Conservation (phyloP, 2,888 invertebrate species). For the Ichneumoninae sp. region DNA sequence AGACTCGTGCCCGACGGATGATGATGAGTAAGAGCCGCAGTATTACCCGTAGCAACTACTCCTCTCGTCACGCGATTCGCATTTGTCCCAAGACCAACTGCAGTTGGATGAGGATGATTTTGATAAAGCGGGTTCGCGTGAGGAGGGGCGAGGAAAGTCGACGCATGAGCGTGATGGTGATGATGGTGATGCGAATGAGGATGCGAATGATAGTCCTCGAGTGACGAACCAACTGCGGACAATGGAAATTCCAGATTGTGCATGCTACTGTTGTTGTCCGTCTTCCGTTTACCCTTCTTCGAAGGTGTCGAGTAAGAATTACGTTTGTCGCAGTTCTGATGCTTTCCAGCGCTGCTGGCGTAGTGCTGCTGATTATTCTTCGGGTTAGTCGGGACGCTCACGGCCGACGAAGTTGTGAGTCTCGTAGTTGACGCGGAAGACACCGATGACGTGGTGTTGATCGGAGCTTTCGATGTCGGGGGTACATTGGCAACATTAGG, state of each 20-base stretch:
- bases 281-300: constrained; percentile 81
- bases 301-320: constrained; percentile 74
- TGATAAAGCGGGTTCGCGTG: constrained; percentile 81
- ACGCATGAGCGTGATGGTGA: constrained; percentile 52
- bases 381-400: constrained; percentile 65
- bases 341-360: constrained; percentile 72
- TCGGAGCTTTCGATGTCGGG: constrained; percentile 72
- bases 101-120: constrained; percentile 79
- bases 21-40: constrained; percentile 79
- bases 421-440: constrained; percentile 69
- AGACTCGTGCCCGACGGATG: constrained; percentile 86
- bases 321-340: constrained; percentile 81
- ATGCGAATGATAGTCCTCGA: constrained; percentile 79
- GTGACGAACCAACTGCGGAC: constrained; percentile 78
- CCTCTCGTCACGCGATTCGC: constrained; percentile 73
- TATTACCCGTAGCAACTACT: constrained; percentile 71
- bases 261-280: constrained; percentile 74
- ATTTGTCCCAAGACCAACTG: constrained; percentile 71
- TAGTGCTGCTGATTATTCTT: constrained; percentile 77
- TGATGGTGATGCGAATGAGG: constrained; percentile 72
- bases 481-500: constrained; percentile 75
- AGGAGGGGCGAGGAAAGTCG: constrained; percentile 63
- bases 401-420: constrained; percentile 58
- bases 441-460: constrained; percentile 67
- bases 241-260: constrained; percentile 82